A percentile compares a stretch with the other conserved stretches of the same genome.
phyloP scores from a whole-genome alignment of 1,140 invertebrate species.

The Eumeta japonica region DNA sequence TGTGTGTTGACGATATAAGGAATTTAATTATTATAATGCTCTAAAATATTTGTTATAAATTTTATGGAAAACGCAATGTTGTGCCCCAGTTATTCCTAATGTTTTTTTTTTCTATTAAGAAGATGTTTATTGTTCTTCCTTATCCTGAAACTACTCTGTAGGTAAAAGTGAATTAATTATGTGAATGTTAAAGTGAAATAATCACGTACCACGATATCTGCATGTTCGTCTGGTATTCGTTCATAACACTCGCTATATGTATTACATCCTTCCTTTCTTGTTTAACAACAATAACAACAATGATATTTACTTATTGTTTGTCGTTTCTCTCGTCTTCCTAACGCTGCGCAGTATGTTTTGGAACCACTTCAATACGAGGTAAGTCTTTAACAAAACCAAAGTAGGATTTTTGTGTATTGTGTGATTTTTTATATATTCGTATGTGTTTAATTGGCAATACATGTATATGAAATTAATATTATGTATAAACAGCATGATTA shows the following conservation, averaged over 20 bases:
- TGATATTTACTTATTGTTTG: constrained; percentile 44
- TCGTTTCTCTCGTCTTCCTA: constrained; percentile 53
- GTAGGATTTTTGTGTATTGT: constrained; percentile 31
- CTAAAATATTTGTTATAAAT: constrained; percentile 39
- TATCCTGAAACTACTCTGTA: no score
- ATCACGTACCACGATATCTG: neutral
- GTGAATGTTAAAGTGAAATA: neutral
- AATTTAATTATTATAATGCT: neutral
- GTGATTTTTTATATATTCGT: neutral
- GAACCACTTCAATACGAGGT: constrained; percentile 97
- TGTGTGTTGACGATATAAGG: neutral
- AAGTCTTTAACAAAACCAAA: constrained; percentile 62
- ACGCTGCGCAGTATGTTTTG: constrained; percentile 91
- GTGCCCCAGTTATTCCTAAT: constrained; percentile 68
- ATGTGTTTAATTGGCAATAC: constrained; percentile 28
- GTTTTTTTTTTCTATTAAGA: constrained; percentile 36
- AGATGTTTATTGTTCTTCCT: neutral
- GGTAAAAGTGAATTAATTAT: no score
- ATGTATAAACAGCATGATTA: no score
- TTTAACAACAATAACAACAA: constrained; percentile 10
- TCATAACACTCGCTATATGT: no score
- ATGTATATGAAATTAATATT: no score
- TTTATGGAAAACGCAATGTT: constrained; percentile 68
- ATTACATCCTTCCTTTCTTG: neutral
- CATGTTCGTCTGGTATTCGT: no score